Base-by-base conservation (phyloP, 2,888 invertebrate genomes). In the Lingula anatina region DNA sequence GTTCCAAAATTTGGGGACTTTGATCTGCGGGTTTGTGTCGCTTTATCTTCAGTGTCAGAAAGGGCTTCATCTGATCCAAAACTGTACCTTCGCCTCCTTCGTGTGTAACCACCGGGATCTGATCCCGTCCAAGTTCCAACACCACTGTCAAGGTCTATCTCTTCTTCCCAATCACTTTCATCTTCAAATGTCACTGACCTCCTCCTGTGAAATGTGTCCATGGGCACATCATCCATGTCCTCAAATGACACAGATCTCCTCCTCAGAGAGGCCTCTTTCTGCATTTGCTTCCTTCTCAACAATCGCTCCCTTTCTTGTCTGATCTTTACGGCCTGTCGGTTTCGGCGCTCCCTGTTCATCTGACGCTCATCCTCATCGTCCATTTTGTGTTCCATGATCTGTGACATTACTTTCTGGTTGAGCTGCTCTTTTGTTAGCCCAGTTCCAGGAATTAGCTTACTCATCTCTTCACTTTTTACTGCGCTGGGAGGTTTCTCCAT, bases 361-460 rank as follows among this genome's bases (percentile, higher is more conserved):
- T 40, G 55, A 42, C 39, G 51, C 50, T 62, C 61, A 43, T 61
- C 57, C 46, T 62, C 62, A 47, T 53, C 51, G 5, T 46, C 41
- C 35, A 28, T 49, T 20, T 50, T 47, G 21, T 57, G 51, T 23
- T 56, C 53, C 15, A 41, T 43, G 1, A 73, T 44, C 50, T 70
- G 73, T 5, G 62, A 56, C 40, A 57, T 56, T 18, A 75, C 64
- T 45, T 67, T 64, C 1, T 70, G 68, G 38, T 70, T 60, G 36
- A 75, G 57, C 49, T 72, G 62, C 26, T 61, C 53, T 46, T 64
- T 57, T 5, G 73, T 73, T 42, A 73, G 46, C 37, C 65, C 59
- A n/a, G 72, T 75, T 25, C 72, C 66, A 12, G 68, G 68, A 37
- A 67, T 62, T 3, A 62, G 28, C 23, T 51, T 46, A 20, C 57